phyloP scores from a whole-genome alignment of 2,113 vertebrate species.

The Rhinopomastus cyanomelas region DNA sequence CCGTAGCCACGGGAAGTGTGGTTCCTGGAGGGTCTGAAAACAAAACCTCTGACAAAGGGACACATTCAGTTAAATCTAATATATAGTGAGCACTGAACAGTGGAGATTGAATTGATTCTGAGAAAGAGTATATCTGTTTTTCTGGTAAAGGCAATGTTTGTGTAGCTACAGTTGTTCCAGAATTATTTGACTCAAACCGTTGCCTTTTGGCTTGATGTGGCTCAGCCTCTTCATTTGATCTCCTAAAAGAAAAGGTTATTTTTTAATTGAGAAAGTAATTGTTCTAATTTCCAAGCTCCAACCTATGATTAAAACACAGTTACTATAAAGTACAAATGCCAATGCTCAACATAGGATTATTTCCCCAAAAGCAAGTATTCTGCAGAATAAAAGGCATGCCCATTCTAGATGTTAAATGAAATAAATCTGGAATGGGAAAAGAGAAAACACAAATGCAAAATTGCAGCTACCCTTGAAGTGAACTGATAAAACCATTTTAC shows the following conservation, averaged over 20 bases:
- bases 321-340: background rate
- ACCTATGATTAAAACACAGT: background rate
- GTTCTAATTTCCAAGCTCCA: background rate
- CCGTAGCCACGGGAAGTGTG: constrained; percentile 72
- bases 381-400: background rate
- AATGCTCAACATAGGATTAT: background rate
- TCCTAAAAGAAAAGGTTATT: constrained; percentile 59
- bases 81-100: background rate
- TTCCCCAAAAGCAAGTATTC: background rate
- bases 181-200: constrained; percentile 71
- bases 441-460: background rate
- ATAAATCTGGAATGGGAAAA: background rate
- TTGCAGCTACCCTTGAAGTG: background rate
- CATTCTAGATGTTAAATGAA: background rate
- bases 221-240: constrained; percentile 72
- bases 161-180: constrained; percentile 54
- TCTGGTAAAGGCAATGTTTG: constrained; percentile 74
- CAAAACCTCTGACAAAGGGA: constrained; percentile 59
- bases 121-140: constrained; percentile 49
- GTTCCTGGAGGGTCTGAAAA: constrained; percentile 47
- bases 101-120: background rate
- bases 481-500: background rate
- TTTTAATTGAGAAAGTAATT: background rate
- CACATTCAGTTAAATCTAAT: constrained; percentile 44
- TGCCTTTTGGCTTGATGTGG: constrained; percentile 79